Evolutionary conservation across 23 tunicate genomes (phyloP).

Genomic region (Ascidia mentula): DNA sequence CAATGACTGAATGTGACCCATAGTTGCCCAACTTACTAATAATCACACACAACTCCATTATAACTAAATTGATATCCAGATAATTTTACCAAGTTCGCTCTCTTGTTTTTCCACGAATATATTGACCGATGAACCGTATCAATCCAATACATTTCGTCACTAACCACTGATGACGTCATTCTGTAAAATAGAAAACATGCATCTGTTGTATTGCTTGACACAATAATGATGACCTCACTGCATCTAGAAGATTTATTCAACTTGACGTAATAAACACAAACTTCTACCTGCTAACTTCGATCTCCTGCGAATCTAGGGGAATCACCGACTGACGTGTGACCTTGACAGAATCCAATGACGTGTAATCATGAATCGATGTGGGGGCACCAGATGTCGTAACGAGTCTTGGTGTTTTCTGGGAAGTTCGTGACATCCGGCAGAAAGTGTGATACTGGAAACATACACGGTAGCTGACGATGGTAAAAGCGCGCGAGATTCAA

Average conservation of each 20-base stretch:
- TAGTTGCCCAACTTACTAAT: too few relatives aligned
- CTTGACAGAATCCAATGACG: neutral
- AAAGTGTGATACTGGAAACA: neutral
- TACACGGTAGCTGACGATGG: neutral
- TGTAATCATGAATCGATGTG: neutral
- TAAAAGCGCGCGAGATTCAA: neutral
- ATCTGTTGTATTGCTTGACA: neutral
- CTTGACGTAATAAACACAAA: too few relatives aligned
- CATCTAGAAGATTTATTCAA: too few relatives aligned
- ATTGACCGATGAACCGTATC: neutral
- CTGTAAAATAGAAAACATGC: neutral
- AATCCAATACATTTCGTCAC: neutral
- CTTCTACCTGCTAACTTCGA: neutral
- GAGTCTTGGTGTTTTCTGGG: neutral
- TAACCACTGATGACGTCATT: neutral
- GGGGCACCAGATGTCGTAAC: conserved; percentile 3
- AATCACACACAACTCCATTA: too few relatives aligned
- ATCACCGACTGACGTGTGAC: neutral
- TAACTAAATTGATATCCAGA: too few relatives aligned
- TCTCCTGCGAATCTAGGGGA: neutral
- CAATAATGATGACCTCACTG: too few relatives aligned
- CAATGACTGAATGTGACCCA: too few relatives aligned
- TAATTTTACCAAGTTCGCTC: neutral
- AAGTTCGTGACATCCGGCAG: neutral
- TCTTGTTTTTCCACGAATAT: neutral